Conservation (phyloP, 2,888 invertebrate species). For the Acronicta psi region DNA sequence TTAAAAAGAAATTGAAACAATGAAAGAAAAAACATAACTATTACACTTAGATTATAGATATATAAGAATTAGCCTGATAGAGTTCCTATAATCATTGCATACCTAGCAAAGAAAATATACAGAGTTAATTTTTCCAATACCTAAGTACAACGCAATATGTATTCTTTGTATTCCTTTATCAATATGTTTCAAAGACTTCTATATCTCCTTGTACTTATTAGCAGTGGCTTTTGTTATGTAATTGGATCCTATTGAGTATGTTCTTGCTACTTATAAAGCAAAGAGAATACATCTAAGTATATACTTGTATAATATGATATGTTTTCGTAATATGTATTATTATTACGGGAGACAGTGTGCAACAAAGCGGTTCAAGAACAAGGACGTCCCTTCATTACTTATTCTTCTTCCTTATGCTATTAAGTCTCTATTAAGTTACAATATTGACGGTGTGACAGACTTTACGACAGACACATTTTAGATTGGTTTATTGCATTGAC, state of each 20-base stretch:
- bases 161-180: background rate
- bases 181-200: constrained; percentile 5
- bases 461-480: too few relatives aligned
- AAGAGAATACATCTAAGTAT: constrained; percentile 22
- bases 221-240: constrained; percentile 17
- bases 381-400: constrained; percentile 10
- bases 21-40: too few relatives aligned
- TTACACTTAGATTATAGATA: too few relatives aligned
- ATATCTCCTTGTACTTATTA: constrained; percentile 33
- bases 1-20: too few relatives aligned
- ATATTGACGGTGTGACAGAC: too few relatives aligned
- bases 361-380: constrained; percentile 1
- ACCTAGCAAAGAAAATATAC: too few relatives aligned
- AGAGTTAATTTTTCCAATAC: too few relatives aligned
- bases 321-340: background rate
- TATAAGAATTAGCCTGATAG: too few relatives aligned
- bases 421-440: background rate
- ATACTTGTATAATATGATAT: constrained; percentile 3
- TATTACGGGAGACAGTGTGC: background rate
- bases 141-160: background rate
- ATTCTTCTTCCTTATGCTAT: constrained; percentile 8
- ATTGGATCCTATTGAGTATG: constrained; percentile 9
- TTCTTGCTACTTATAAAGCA: constrained; percentile 1
- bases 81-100: too few relatives aligned
- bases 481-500: too few relatives aligned